Base-by-base conservation (phyloP, 2,797 vertebrate species). In the Paratrypauchen microcephalus region DNA sequence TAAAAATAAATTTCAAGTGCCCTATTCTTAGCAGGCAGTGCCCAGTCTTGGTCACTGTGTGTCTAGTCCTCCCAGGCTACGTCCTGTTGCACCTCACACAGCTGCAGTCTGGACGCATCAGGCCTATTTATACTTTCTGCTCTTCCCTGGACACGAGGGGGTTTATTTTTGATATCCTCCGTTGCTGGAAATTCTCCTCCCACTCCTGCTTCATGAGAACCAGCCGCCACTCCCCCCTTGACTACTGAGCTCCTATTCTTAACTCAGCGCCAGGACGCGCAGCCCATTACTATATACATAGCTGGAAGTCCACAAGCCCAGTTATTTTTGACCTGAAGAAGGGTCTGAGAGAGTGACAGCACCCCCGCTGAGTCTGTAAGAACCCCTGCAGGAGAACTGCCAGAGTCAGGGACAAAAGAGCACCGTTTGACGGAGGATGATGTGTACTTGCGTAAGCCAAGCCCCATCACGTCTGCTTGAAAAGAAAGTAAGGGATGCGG, bases 91-190 rank as follows among this genome's bases (percentile, higher is more conserved):
- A 64, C 71, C 78, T 57, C 88, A 85, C 83, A 69, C 72, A 82
- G 75, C 86, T 83, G 89, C 88, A 88, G 88, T 87, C 89, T 87
- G 92, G 87, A 84, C 47, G 80, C 82, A 83, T 86, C 91, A 81
- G 89, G 87, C 84, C 91, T 97, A 97, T 98, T 97, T 99, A 98
- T 98, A 98, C 94, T 81, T 90, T 92, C 90, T 89, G 88, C 91
- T 92, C 91, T 91, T 91, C 94, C 91, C 93, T 93, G 93, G 95
- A 95, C 95, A 93, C 86, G 93, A 93, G 95, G 94, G 92, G 94
- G 93, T 95, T 95, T 96, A 96, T 97, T 97, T 95, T 94, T 90
- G 94, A 96, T 91, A 86, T 95, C 93, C 90, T 91, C 91, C 87
- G 88, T 90, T 92, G 92, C 90, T 94, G 86, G 91, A 94, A 89